A percentile compares a stretch with the other conserved stretches of the same genome.
Conservation (phyloP, 2,888 invertebrate genomes). For the Agrotis ipsilon region DNA sequence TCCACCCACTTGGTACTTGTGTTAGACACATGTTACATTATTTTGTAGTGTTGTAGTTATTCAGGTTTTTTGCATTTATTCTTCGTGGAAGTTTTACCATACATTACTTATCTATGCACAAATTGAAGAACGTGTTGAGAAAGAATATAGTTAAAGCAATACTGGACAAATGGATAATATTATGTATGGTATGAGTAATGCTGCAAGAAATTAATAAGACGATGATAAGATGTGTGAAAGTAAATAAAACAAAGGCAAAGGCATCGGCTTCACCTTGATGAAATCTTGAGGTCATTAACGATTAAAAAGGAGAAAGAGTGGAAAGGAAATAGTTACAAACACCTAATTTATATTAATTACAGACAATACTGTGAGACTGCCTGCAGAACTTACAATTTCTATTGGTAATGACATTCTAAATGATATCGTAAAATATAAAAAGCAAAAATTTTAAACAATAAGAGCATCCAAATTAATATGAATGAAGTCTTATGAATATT, state of each 20-base stretch:
- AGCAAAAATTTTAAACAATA: not conserved
- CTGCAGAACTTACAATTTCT: not conserved
- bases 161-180: not conserved
- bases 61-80: conserved; percentile 1
- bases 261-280: not conserved
- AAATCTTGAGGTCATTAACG: not conserved
- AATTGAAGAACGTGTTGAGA: not conserved
- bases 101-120: not conserved
- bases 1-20: conserved; percentile 37
- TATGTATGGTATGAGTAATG: not conserved
- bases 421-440: not conserved
- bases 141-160: not conserved
- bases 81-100: not conserved
- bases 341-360: too few relatives aligned
- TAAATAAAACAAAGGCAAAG: too few relatives aligned
- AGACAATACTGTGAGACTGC: not conserved
- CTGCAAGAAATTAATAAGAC: not conserved
- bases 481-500: conserved; percentile 3
- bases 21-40: conserved; percentile 5
- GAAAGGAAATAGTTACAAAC: not conserved
- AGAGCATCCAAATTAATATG: not conserved
- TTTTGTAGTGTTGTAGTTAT: not conserved
- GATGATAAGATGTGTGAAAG: not conserved
- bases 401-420: not conserved
- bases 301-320: not conserved